Base-by-base conservation (phyloP, 2,113 vertebrate genomes). In the Irena cyanogastra region DNA sequence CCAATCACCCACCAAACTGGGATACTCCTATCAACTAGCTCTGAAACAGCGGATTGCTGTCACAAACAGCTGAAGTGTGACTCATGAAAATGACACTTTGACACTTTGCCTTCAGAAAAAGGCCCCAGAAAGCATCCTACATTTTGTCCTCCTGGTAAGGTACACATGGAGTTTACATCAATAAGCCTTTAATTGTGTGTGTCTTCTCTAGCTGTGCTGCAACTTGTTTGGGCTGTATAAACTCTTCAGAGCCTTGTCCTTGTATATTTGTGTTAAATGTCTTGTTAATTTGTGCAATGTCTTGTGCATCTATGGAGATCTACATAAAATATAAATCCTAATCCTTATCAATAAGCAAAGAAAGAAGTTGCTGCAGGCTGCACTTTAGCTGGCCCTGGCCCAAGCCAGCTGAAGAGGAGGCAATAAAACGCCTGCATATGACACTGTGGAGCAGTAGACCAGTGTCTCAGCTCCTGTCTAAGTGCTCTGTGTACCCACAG, bases 261-360 rank as follows among this genome's bases (percentile, higher is more conserved):
- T 91, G 39, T 52, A 8, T 70, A 74, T 93, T 81, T 86, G 87
- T 90, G 87, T 90, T 50, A 83, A 80, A n/a, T n/a, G n/a, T n/a
- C n/a, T n/a, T n/a, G n/a, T n/a, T n/a, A n/a, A n/a, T n/a, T n/a
- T n/a, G n/a, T n/a, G n/a, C n/a, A n/a, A 94, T 78, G 33, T 74
- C 84, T 90, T 94, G 75, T 75, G 80, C 64, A 86, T 79, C 60
- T 88, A 74, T 52, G 31, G 79, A 56, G 44, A 35, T 83, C 52
- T 63, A 64, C 72, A 83, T 86, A n/a, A 91, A 88, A 87, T 59
- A 80, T 31, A 87, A 94, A 81, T 86, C 78, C 52, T 95, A 69
- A 74, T 91, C 71, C 60, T 90, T 70, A 77, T 75, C 85, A 88
- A 92, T 93, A 92, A 96, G 81, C 85, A 94, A 82, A 93, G 87